These are phyloP conservation scores for Eupithecia tripunctaria DNA, from an alignment of 2,888 invertebrate genomes.

Conservation along the genomic window DNA sequence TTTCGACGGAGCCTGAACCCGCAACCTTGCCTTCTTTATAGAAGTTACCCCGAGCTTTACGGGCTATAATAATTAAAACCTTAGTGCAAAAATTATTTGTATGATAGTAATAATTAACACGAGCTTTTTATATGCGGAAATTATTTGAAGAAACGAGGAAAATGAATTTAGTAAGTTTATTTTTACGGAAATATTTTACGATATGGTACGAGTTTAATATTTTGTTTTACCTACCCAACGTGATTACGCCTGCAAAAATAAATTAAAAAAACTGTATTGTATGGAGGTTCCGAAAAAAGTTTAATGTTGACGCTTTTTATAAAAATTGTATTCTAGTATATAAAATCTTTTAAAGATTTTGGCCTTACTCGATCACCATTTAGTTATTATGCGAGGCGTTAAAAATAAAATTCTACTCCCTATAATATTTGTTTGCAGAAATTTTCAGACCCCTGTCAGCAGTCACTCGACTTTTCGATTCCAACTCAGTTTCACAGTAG, in stretches of 20 bases:
- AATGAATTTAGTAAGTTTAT: not conserved
- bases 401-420: too few species aligned
- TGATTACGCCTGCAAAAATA: not conserved
- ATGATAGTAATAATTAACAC: not conserved
- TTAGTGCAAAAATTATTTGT: not conserved
- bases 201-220: not conserved
- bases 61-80: too few species aligned
- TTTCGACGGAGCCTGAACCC: too few species aligned
- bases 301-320: not conserved
- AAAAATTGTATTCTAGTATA: too few species aligned
- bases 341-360: too few species aligned
- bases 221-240: not conserved
- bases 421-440: too few species aligned
- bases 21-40: too few species aligned
- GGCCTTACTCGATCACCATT: too few species aligned
- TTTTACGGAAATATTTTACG: not conserved
- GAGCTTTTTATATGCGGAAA: not conserved
- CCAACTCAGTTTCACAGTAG: not conserved
- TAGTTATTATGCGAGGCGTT: too few species aligned
- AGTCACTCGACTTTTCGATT: not conserved
- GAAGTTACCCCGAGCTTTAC: too few species aligned
- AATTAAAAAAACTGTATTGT: not conserved
- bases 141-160: constrained; percentile 2
- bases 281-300: not conserved
- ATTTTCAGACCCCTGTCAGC: too few species aligned